Percentiles rank a stretch among this genome's conserved stretches.
Conservation (phyloP, 2,888 invertebrate genomes). For the Vesta saturnalis region DNA sequence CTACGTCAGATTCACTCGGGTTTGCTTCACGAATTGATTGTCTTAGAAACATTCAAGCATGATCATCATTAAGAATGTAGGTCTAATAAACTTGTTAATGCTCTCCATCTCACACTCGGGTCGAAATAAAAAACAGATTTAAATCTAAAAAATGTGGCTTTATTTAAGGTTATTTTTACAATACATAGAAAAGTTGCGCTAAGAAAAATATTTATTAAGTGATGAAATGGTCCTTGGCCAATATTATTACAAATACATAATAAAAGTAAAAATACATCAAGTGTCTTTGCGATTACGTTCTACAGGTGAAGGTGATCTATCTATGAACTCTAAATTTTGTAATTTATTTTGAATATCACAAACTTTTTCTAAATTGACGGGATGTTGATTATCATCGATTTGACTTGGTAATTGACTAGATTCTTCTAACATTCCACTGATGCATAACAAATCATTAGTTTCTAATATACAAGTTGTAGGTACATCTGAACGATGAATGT, state of each 20-base stretch:
- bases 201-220: slow-evolving; percentile 32
- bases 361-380: slow-evolving; percentile 4
- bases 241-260: not conserved
- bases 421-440: not conserved
- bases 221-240: slow-evolving; percentile 25
- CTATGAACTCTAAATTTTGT: slow-evolving; percentile 56
- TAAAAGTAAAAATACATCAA: slow-evolving; percentile 28
- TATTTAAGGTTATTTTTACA: too few species aligned
- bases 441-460: slow-evolving; percentile 15
- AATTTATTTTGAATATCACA: slow-evolving; percentile 49
- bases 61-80: too few species aligned
- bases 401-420: slow-evolving; percentile 27
- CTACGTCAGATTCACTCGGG: too few species aligned
- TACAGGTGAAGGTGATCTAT: slow-evolving; percentile 56
- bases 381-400: not conserved
- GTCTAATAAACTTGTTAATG: too few species aligned
- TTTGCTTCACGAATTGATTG: too few species aligned
- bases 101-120: too few species aligned
- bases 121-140: too few species aligned
- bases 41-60: too few species aligned
- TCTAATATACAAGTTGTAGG: slow-evolving; percentile 1
- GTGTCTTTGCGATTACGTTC: slow-evolving; percentile 26
- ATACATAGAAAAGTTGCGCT: too few species aligned
- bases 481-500: not conserved
- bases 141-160: too few species aligned